phyloP scores from a whole-genome alignment of 2,888 invertebrate genomes.

The Pandemis cinnamomeana region DNA sequence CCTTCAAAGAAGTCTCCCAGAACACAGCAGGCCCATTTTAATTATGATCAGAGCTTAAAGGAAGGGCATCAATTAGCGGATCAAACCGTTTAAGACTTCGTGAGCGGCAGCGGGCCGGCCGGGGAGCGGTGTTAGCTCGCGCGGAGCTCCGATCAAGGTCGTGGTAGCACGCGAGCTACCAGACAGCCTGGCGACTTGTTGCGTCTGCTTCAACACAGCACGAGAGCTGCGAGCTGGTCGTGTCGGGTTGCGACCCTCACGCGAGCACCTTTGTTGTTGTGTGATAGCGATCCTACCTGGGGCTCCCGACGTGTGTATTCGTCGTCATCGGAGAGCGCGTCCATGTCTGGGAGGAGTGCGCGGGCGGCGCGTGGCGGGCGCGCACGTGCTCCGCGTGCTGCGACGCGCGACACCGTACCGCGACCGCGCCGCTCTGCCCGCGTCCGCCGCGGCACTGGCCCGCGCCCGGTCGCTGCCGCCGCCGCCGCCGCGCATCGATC shows the following conservation, averaged over 20 bases:
- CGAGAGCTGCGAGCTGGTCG: constrained; percentile 48
- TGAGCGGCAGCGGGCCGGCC: constrained; percentile 47
- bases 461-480: constrained; percentile 50
- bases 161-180: constrained; percentile 69
- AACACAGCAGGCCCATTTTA: constrained; percentile 19
- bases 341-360: constrained; percentile 68
- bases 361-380: constrained; percentile 73
- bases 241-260: constrained; percentile 37
- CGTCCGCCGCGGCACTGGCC: constrained; percentile 79
- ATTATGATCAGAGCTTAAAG: constrained; percentile 22
- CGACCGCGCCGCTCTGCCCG: constrained; percentile 78
- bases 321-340: constrained; percentile 82
- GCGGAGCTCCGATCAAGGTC: constrained; percentile 70
- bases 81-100: constrained; percentile 39
- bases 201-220: constrained; percentile 50
- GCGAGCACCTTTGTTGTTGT: constrained; percentile 21
- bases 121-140: constrained; percentile 61
- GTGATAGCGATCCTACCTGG: constrained; percentile 66
- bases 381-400: constrained; percentile 72
- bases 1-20: not conserved
- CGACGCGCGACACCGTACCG: constrained; percentile 53
- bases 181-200: constrained; percentile 72
- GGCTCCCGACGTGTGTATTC: constrained; percentile 77
- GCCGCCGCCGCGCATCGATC: constrained; percentile 66
- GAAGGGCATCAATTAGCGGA: constrained; percentile 39